Evolutionary conservation across 2,113 vertebrate genomes (phyloP).

Genomic region (Paraplagusia blochii): DNA sequence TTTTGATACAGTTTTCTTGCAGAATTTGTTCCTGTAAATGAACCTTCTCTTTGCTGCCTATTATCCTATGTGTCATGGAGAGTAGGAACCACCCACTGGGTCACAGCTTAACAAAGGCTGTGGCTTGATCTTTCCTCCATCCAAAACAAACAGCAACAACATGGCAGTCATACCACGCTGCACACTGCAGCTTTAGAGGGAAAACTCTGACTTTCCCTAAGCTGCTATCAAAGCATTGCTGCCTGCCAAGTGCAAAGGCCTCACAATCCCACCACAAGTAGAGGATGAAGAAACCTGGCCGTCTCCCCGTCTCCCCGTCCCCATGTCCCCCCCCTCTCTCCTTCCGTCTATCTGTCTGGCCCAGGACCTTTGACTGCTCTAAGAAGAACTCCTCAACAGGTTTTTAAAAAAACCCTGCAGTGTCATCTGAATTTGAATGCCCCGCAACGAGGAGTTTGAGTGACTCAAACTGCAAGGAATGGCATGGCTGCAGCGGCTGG

Average conservation of each 20-base stretch:
- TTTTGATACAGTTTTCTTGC: no score
- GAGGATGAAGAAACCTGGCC: conserved; percentile 7
- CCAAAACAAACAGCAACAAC: conserved; percentile 67
- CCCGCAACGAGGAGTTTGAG: conserved; percentile 23
- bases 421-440: conserved; percentile 49
- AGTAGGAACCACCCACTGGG: conserved; percentile 15
- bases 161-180: conserved; percentile 27
- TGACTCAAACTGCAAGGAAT: conserved; percentile 50
- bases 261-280: conserved; percentile 27
- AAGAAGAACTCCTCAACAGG: conserved; percentile 26
- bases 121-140: conserved; percentile 60
- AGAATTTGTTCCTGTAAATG: no score
- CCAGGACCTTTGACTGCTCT: conserved; percentile 20
- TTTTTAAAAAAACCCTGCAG: conserved; percentile 34
- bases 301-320: conserved; percentile 9
- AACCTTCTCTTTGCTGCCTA: background rate
- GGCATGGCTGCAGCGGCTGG: conserved; percentile 44
- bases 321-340: conserved; percentile 9
- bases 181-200: conserved; percentile 54
- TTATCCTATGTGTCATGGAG: conserved; percentile 3
- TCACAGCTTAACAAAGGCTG: conserved; percentile 38
- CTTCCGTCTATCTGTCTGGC: conserved; percentile 15
- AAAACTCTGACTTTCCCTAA: conserved; percentile 62
- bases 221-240: conserved; percentile 52
- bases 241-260: conserved; percentile 59